These are phyloP conservation scores for Heliconius congener DNA, from an alignment of 1,140 invertebrate genomes.

Conservation along the genomic window DNA sequence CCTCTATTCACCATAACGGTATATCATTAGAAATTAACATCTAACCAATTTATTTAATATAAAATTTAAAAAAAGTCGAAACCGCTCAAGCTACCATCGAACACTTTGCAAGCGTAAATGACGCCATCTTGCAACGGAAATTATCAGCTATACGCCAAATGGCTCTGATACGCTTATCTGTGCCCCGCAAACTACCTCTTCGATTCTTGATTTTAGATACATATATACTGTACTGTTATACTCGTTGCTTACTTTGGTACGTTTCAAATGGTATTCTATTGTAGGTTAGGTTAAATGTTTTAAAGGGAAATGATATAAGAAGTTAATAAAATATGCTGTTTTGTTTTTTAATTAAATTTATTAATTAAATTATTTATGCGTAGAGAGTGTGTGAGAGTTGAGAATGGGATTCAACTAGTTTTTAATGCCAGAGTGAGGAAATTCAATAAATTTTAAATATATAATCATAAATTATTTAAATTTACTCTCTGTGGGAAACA, in stretches of 20 bases:
- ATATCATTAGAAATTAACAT: too few species aligned
- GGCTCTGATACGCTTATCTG: slow-evolving; percentile 61
- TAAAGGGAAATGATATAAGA: not conserved
- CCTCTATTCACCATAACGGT: too few species aligned
- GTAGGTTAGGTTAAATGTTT: not conserved
- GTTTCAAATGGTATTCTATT: slow-evolving; percentile 1
- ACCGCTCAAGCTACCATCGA: slow-evolving; percentile 36
- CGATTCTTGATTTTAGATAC: slow-evolving; percentile 39
- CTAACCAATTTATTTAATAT: not conserved
- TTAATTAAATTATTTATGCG: too few species aligned
- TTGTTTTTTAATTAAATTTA: too few species aligned
- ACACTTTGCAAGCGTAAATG: slow-evolving; percentile 53
- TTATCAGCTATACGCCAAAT: slow-evolving; percentile 72
- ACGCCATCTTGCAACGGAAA: slow-evolving; percentile 69
- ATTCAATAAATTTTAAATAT: too few species aligned
- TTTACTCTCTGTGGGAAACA: too few species aligned
- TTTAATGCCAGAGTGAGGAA: too few species aligned
- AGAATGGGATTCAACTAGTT: too few species aligned
- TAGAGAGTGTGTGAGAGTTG: too few species aligned
- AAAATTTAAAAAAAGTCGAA: not conserved
- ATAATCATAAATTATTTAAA: too few species aligned
- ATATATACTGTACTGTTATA: not conserved
- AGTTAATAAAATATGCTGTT: not conserved
- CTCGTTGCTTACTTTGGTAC: not conserved
- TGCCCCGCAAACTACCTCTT: slow-evolving; percentile 43